Evolutionary conservation across 64 coral and sea anemone genomes (phyloP).

Genomic region (Astreopora myriophthalma): DNA sequence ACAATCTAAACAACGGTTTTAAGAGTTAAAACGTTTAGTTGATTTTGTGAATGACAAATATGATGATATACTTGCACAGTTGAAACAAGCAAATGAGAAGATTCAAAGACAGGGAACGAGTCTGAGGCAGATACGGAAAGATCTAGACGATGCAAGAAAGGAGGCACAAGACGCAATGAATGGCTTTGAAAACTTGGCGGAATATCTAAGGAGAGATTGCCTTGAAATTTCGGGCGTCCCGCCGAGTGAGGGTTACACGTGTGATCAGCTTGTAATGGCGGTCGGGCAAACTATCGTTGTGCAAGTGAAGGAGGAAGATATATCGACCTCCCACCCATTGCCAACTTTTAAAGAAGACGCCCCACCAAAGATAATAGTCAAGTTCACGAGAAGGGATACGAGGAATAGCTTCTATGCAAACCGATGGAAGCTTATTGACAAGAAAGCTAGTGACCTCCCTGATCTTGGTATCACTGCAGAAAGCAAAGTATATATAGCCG

Average conservation of each 20-base stretch:
- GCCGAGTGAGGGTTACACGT: neutral
- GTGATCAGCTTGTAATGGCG: neutral
- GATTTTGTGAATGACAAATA: neutral
- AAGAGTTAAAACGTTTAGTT: too few species aligned
- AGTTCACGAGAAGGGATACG: conserved; percentile 37
- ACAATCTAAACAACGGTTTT: too few species aligned
- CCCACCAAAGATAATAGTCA: too few species aligned
- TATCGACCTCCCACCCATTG: too few species aligned
- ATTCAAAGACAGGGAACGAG: too few species aligned
- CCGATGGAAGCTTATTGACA: conserved; percentile 15
- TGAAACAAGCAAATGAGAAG: neutral
- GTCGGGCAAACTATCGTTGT: neutral
- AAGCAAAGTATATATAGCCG: neutral
- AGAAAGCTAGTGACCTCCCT: conserved; percentile 10
- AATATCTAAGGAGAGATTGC: neutral
- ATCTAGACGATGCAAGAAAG: neutral
- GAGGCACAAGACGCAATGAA: too few species aligned
- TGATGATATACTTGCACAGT: neutral
- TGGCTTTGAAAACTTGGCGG: too few species aligned
- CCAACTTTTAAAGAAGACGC: too few species aligned
- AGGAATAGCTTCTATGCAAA: conserved; percentile 43
- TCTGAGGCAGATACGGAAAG: neutral
- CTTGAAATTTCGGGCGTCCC: neutral
- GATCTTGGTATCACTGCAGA: neutral
- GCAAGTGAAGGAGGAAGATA: too few species aligned